phyloP scores from a whole-genome alignment of 1,140 invertebrate genomes.

The Drosophila rufa region DNA sequence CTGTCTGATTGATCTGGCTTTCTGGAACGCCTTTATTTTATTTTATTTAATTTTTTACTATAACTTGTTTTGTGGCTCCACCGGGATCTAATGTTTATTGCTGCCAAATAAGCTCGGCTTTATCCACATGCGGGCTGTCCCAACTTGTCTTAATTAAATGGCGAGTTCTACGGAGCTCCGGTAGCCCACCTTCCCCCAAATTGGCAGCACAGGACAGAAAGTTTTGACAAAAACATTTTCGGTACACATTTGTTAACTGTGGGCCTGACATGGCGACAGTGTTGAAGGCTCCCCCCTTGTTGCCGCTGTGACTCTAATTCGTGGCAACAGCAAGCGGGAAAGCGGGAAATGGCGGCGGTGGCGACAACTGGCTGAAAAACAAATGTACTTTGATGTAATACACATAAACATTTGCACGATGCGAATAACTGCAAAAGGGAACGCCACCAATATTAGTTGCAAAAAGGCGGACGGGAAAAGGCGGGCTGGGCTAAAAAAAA shows the following conservation, averaged over 20 bases:
- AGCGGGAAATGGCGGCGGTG: not conserved
- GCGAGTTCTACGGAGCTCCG: constrained; percentile 12
- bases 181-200: constrained; percentile 17
- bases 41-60: not conserved
- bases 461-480: not conserved
- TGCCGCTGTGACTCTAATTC: constrained; percentile 41
- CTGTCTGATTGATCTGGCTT: constrained; percentile 1
- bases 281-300: constrained; percentile 36
- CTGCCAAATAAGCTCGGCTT: not conserved
- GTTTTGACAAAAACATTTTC: constrained; percentile 31
- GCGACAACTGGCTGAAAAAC: constrained; percentile 65
- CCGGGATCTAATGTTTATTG: constrained; percentile 5
- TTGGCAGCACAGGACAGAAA: constrained; percentile 34
- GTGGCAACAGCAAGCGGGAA: constrained; percentile 20
- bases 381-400: constrained; percentile 79
- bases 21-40: not conserved
- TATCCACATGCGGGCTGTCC: constrained; percentile 10
- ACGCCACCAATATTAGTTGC: constrained; percentile 48
- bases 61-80: not conserved
- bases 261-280: constrained; percentile 60
- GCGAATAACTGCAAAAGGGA: constrained; percentile 34
- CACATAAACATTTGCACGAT: constrained; percentile 64
- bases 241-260: constrained; percentile 45
- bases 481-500: not conserved
- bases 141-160: constrained; percentile 42